Evolutionary conservation across 2,888 invertebrate species (phyloP), one percentile per base, ranked within the genome.

Genomic region (Erebia epiphron): DNA sequence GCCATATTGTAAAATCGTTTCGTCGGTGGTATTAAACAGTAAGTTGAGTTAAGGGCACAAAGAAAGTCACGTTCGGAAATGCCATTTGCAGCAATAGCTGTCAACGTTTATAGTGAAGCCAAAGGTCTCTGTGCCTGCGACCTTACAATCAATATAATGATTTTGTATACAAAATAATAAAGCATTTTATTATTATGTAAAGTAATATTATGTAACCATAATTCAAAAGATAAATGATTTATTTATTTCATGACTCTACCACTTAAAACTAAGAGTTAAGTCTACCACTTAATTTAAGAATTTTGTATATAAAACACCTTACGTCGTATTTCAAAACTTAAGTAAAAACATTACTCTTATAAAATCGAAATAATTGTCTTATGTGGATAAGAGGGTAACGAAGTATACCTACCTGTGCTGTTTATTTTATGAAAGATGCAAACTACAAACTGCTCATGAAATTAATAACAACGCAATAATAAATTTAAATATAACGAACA

Each of bases 21-120:
- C 57, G 18, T 69, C 11, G 72, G 70, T 75, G 75, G 70, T 75
- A 73, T 68, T 80, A 82, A 82, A 84, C 82, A 80, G 80, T 80
- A 76, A 79, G 80, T 81, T 76, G 75, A 79, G 80, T 81, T 86
- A 85, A 85, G 83, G 82, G 83, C 82, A 83, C 81, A 79, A 85
- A 82, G 83, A 88, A 83, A 88, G 88, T 88, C 89, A 89, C 88
- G 89, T 82, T 81, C 82, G 66, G 81, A 85, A 85, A 85, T 79
- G 80, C 86, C 87, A 83, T 87, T 84, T 80, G 80, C 75, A 85
- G 84, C 74, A 76, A 84, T 82, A 83, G 82, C 84, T 84, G 83
- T 84, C 84, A 84, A 81, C 86, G 81, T 82, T 86, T 87, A 86
- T 83, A 88, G 88, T 81, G 81, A 87, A 86, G 83, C 84, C 82